Evolutionary conservation across 2,113 vertebrate species (phyloP).

Genomic region (Marcusenius ussheri): DNA sequence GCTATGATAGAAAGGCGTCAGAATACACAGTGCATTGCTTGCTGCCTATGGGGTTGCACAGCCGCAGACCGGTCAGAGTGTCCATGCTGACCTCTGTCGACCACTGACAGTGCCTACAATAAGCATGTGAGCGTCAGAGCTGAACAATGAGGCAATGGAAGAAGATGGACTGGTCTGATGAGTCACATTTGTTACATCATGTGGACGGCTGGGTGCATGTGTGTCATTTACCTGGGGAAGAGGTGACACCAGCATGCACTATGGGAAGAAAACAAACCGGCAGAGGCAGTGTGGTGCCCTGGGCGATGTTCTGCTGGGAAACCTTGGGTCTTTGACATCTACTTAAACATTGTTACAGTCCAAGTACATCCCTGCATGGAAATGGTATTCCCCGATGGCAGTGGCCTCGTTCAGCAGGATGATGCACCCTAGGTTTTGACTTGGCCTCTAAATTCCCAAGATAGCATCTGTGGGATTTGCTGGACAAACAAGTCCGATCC

Average conservation of each 20-base stretch:
- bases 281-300: no score
- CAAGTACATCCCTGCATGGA: background rate
- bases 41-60: background rate
- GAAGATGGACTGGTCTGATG: background rate
- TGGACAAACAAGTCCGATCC: background rate
- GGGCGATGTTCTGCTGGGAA: no score
- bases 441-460: background rate
- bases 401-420: background rate
- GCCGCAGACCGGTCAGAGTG: no score
- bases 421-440: background rate
- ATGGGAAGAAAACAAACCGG: no score
- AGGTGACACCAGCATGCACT: no score
- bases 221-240: background rate
- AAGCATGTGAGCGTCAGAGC: background rate
- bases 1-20: background rate
- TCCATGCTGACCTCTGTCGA: background rate
- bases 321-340: background rate
- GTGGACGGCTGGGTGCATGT: background rate
- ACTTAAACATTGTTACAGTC: background rate
- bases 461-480: background rate
- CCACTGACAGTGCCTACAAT: background rate
- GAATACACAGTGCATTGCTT: background rate
- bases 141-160: background rate
- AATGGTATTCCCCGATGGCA: background rate
- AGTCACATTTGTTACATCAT: background rate